These are phyloP conservation scores for Epizoanthus rinbou DNA, from an alignment of 92 coral and sea anemone species.

Conservation along the genomic window DNA sequence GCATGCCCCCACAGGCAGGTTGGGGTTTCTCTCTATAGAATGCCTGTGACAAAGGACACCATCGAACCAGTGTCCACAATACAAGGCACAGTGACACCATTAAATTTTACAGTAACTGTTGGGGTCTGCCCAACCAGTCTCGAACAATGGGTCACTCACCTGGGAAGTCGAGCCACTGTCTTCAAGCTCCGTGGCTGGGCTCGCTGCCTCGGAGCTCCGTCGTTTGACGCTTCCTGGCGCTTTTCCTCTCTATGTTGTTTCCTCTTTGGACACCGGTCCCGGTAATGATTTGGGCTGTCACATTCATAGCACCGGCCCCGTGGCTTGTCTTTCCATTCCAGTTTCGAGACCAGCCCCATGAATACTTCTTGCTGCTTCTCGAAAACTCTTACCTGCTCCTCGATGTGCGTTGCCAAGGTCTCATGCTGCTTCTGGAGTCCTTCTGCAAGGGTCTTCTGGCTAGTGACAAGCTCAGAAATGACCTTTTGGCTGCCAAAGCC, in stretches of 20 bases:
- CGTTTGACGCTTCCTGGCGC: constrained; percentile 18
- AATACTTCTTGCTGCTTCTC: constrained; percentile 35
- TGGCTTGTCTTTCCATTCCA: constrained; percentile 9
- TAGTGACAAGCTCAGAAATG: not conserved
- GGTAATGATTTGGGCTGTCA: constrained; percentile 29
- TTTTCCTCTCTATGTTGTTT: not conserved
- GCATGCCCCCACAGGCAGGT: constrained; percentile 34
- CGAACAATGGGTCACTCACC: not conserved
- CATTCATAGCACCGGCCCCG: constrained; percentile 31
- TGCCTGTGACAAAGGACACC: constrained; percentile 54
- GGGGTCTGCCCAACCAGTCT: constrained; percentile 9
- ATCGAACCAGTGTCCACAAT: constrained; percentile 60
- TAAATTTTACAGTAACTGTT: constrained; percentile 45
- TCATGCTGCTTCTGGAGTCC: constrained; percentile 45
- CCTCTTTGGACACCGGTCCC: constrained; percentile 25
- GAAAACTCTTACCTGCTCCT: constrained; percentile 25
- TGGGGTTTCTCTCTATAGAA: constrained; percentile 47
- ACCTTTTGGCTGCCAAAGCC: not conserved
- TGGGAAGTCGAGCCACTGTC: constrained; percentile 33
- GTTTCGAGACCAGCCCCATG: constrained; percentile 19
- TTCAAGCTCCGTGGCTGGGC: constrained; percentile 36
- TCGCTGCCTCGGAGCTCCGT: constrained; percentile 38
- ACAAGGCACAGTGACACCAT: constrained; percentile 49
- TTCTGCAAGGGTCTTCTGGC: constrained; percentile 10
- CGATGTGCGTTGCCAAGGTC: constrained; percentile 17